Evolutionary conservation across 2,797 vertebrate genomes (phyloP).

Genomic region (Clarias pachynema): DNA sequence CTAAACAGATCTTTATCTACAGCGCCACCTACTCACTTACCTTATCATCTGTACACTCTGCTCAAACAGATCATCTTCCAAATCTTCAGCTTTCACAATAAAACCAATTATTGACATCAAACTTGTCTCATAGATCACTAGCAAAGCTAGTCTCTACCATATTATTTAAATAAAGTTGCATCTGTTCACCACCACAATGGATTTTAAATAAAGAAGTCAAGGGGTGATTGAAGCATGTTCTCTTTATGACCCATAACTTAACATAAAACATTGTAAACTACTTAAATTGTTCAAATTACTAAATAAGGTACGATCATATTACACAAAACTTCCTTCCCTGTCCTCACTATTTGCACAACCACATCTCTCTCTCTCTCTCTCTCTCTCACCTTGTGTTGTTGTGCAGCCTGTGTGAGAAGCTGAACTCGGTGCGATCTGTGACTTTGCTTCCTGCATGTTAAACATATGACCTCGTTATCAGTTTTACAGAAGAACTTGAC

Average conservation of each 20-base stretch:
- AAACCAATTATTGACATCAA: not conserved
- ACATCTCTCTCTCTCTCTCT: not conserved
- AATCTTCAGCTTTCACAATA: not conserved
- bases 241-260: not conserved
- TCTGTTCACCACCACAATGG: not conserved
- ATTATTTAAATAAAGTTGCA: not conserved
- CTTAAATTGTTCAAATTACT: too few species aligned
- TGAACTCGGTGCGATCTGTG: conserved; percentile 14
- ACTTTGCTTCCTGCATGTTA: not conserved
- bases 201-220: not conserved
- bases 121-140: not conserved
- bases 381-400: conserved; percentile 28
- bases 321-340: not conserved
- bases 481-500: conserved; percentile 22
- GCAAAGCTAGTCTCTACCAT: not conserved
- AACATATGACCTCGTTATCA: conserved; percentile 1
- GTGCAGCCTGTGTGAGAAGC: not conserved
- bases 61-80: not conserved
- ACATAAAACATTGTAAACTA: too few species aligned
- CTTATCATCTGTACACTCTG: not conserved
- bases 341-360: not conserved
- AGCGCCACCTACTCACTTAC: not conserved
- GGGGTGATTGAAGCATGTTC: not conserved
- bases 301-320: not conserved
- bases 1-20: not conserved